Base-by-base conservation (phyloP, 2,797 vertebrate species). In the Percopsis omiscomaycus region DNA sequence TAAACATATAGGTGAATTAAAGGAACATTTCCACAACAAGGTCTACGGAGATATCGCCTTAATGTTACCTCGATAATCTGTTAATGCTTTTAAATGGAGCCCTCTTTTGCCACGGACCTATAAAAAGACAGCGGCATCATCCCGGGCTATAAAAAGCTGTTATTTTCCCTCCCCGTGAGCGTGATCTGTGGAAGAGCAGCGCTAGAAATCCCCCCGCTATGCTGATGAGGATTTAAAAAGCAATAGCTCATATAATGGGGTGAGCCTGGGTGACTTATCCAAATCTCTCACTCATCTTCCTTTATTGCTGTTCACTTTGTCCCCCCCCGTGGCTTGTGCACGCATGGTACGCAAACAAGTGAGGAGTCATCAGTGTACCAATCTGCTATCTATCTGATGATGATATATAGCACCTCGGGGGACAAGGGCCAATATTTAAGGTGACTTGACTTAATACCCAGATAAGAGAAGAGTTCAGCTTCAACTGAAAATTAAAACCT, bases 231-330 rank as follows among this genome's bases (percentile, higher is more conserved):
- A 77, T 84, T 90, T 85, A 73, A 83, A 84, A 84, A 74, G 80
- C 69, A 88, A 87, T 82, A 79, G 80, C 86, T 89, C 82, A 84
- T 85, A 88, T 89, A 89, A 89, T 85, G 71, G 82, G 76, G 75
- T 83, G 79, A 87, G 86, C 86, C 82, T 83, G 64, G 58, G 81
- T 84, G 87, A 86, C 82, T 88, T 91, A 86, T 86, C 81, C 80
- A 87, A 86, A 91, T 88, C 85, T 86, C 79, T 81, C 79, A 84
- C 80, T 90, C 85, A 84, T 85, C 84, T 87, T 85, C 77, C 73
- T 80, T 90, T 88, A 90, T 89, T 88, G 84, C 81, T 80, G 82
- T 82, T 88, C 86, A 73, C 73, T 84, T 78, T 65, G 77, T 88
- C 83, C 86, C 79, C 72, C 37, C 22, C 32, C 12, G 73, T 71